Conservation (phyloP, 2,888 invertebrate species). For the Antheraea yamamai region DNA sequence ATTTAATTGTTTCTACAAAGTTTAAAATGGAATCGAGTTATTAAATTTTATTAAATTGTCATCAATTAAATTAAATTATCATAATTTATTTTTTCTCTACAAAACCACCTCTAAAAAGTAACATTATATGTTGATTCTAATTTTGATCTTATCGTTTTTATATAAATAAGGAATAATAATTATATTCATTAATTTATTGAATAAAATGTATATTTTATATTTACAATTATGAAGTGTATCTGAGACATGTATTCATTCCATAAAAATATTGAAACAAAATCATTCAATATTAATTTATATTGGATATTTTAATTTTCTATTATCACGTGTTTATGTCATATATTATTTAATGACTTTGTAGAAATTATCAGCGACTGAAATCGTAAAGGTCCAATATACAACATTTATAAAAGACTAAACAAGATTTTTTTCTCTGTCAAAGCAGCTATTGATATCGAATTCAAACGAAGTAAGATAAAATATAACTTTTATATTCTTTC, state of each 20-base stretch:
- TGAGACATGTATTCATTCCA: background rate
- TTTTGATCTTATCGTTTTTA: too few relatives aligned
- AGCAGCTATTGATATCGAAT: constrained; percentile 73
- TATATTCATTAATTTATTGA: too few relatives aligned
- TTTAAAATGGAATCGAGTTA: too few relatives aligned
- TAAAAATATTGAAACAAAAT: background rate
- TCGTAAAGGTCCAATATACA: constrained; percentile 73
- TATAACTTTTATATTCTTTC: constrained; percentile 27
- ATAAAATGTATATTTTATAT: too few relatives aligned
- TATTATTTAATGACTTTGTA: constrained; percentile 12
- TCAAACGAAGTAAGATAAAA: constrained; percentile 66
- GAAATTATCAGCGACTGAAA: background rate
- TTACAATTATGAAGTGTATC: constrained; percentile 24
- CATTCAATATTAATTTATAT: constrained; percentile 2
- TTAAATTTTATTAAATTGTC: too few relatives aligned
- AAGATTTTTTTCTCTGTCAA: constrained; percentile 49
- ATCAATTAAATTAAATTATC: too few relatives aligned
- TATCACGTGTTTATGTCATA: constrained; percentile 22
- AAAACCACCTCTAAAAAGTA: too few relatives aligned
- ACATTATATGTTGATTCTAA: too few relatives aligned
- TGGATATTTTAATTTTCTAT: background rate
- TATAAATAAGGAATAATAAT: too few relatives aligned
- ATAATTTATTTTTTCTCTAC: too few relatives aligned
- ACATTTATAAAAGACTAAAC: constrained; percentile 40
- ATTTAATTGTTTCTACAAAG: too few relatives aligned